A percentile compares a stretch with the other conserved stretches of the same genome.
phyloP scores from a whole-genome alignment of 1,140 invertebrate genomes.

The Riptortus pedestris region DNA sequence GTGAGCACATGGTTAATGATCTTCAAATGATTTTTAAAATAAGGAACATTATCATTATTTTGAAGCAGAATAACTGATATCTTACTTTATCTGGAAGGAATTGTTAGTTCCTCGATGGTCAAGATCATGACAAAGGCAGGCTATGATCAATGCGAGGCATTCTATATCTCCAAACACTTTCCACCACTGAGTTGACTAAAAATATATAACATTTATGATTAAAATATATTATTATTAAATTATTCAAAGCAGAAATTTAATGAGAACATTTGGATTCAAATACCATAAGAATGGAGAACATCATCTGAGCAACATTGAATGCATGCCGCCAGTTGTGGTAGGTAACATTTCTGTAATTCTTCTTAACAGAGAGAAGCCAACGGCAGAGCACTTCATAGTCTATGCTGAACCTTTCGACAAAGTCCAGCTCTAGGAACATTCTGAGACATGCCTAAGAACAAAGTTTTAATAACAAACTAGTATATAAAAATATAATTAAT shows the following conservation, averaged over 20 bases:
- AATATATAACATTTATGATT: slow-evolving; percentile 30
- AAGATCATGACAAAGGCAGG: slow-evolving; percentile 91
- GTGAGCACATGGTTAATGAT: no score
- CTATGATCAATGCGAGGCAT: slow-evolving; percentile 85
- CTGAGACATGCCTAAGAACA: slow-evolving; percentile 61
- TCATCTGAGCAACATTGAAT: slow-evolving; percentile 92
- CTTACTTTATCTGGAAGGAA: slow-evolving; percentile 94
- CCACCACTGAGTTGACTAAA: slow-evolving; percentile 81
- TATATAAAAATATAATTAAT: background rate
- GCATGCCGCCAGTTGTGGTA: slow-evolving; percentile 97
- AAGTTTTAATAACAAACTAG: background rate
- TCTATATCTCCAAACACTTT: slow-evolving; percentile 84
- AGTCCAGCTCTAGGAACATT: slow-evolving; percentile 84
- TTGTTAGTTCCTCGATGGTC: slow-evolving; percentile 95
- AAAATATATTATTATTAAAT: no score
- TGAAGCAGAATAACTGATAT: no score
- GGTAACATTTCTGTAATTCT: slow-evolving; percentile 91
- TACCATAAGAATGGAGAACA: slow-evolving; percentile 88
- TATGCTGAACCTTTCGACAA: slow-evolving; percentile 81
- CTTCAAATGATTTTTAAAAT: no score
- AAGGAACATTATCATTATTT: no score
- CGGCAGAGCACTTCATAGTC: slow-evolving; percentile 78
- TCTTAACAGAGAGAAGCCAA: slow-evolving; percentile 89
- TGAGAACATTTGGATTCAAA: no score
- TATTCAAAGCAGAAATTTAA: no score